Base-by-base conservation (phyloP, 30 jellyfish, hydroid and myxozoan species). In the Chrysaora quinquecirrha region DNA sequence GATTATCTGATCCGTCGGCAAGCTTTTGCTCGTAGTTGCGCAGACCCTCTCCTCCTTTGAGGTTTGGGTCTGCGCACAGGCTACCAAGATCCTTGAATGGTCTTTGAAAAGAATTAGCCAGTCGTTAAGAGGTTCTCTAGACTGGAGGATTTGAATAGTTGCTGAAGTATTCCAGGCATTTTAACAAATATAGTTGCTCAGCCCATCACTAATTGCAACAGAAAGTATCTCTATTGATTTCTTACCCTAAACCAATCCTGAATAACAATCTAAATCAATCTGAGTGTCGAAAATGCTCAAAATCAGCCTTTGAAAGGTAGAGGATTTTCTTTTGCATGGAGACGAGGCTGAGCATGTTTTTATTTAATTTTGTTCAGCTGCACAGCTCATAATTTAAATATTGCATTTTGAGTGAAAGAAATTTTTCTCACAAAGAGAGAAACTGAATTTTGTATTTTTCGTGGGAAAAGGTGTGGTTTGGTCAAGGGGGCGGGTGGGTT, bases 141-240 rank as follows among this genome's bases (percentile, higher is more conserved):
- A n/a, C n/a, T n/a, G n/a, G n/a, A n/a, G n/a, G n/a, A n/a, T n/a
- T n/a, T n/a, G n/a, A n/a, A n/a, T n/a, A n/a, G n/a, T n/a, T n/a
- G n/a, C n/a, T n/a, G n/a, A n/a, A 38, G 54, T 52, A 52, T 12
- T 52, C 68, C 68, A 52, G 68, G 24, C 24, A 52, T 52, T 52
- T 52, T 52, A 52, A 7, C 24, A 20, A 16, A 52, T 10, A 52
- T 4, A 10, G 68, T 52, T 16, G 29, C 68, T 52, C 68, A 52
- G 19, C 68, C 68, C 19, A 25, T 52, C 29, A 52, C 68, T 19
- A 52, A 52, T 52, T 52, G 68, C 24, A 52, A 52, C 24, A 52
- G 25, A 52, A 52, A 20, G 68, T 52, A 52, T 52, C 68, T 52
- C 29, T 52, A 20, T 10, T 10, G 68, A 52, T 52, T 52, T 20